Base-by-base conservation (phyloP, 2,888 invertebrate genomes). In the Punctoribates punctum region DNA sequence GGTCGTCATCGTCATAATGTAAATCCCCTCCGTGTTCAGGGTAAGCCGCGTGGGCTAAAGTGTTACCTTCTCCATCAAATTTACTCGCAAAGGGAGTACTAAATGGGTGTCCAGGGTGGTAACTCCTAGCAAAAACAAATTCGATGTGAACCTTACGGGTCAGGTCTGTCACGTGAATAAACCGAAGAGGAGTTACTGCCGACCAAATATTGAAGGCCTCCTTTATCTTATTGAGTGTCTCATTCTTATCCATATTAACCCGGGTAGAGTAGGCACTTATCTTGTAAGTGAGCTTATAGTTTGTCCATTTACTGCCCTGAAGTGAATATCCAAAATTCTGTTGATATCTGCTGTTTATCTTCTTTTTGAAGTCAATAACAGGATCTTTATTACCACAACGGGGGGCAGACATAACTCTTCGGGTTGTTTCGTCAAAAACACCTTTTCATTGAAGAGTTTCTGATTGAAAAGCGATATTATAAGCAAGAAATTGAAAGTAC, bases 371-470 rank as follows among this genome's bases (percentile, higher is more conserved):
- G 0, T 11, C 23, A 25, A 57, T 57, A 6, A 46, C 38, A 2
- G 70, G 70, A 70, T 70, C 70, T 42, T 23, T 38, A 29, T 70
- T 70, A 11, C 70, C 70, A 29, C 70, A 70, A 20, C 65, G 65
- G 25, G 20, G n/a, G 23, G 8, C 8, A 23, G 23, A 23, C 57
- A 57, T 57, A 1, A 57, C 4, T 9, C 25, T 23, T 25, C 8
- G n/a, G 9, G 57, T 57, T 4, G 0, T 57, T 23, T 23, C 23
- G 57, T 57, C 57, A 8, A 57, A 23, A 23, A 20, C 23, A 23
- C 57, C 57, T 57, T 25, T 13, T 23, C 11, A 20, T 54, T 54
- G n/a, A 54, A 20, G 5, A 54, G 3, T 54, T 54, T 48, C 5
- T 5, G 42, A 42, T 42, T 9, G 42, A 9, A 42, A 9, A 42